phyloP scores from a whole-genome alignment of 2,888 invertebrate genomes.

The Lydus trimaculatus region DNA sequence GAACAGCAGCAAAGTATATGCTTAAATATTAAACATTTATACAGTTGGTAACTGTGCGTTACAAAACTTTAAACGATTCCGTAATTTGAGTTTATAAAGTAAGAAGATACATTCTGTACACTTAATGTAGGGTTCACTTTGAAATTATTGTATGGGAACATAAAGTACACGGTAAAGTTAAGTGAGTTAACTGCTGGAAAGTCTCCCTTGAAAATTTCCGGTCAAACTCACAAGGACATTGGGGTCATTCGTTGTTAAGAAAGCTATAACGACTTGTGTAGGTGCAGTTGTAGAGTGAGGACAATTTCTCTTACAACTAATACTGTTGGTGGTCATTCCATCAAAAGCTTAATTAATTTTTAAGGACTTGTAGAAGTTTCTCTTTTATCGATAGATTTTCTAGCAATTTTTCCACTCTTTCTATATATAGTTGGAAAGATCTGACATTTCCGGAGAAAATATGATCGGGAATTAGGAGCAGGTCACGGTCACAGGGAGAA shows the following conservation, averaged over 20 bases:
- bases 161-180: slow-evolving; percentile 36
- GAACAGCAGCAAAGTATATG: not conserved
- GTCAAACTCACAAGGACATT: slow-evolving; percentile 43
- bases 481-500: not conserved
- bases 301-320: not conserved
- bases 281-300: not conserved
- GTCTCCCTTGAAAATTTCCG: slow-evolving; percentile 39
- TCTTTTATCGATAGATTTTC: not conserved
- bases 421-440: not conserved
- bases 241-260: slow-evolving; percentile 32
- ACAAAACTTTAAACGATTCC: slow-evolving; percentile 35
- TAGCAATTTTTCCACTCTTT: not conserved
- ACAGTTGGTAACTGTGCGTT: slow-evolving; percentile 34
- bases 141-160: slow-evolving; percentile 43
- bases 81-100: slow-evolving; percentile 30
- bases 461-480: not conserved
- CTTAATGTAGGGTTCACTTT: slow-evolving; percentile 41
- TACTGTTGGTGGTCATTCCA: slow-evolving; percentile 13
- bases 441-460: not conserved
- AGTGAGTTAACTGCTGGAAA: slow-evolving; percentile 40
- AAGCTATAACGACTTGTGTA: slow-evolving; percentile 28
- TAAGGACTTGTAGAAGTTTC: slow-evolving; percentile 8
- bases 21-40: slow-evolving; percentile 8
- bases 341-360: slow-evolving; percentile 28
- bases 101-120: slow-evolving; percentile 35